A percentile compares a stretch with the other conserved stretches of the same genome.
Conservation (phyloP, 53 echinoderm and acorn worm genomes). For the Temnopleurus reevesii region DNA sequence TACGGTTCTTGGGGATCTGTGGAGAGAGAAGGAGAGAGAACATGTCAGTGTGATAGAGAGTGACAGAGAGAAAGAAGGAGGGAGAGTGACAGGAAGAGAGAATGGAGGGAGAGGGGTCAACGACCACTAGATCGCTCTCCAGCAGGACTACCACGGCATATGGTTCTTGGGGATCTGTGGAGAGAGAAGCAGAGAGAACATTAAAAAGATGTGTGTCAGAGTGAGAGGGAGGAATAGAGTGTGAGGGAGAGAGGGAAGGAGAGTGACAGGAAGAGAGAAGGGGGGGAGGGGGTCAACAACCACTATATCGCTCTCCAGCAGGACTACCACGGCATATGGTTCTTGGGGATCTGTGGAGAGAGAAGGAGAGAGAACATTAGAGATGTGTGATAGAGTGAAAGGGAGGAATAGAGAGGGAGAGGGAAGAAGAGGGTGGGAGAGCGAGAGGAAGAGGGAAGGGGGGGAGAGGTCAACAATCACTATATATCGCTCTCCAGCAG, state of each 20-base stretch:
- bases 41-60: too few species aligned
- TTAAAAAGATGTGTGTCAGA: too few species aligned
- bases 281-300: conserved; percentile 98
- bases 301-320: conserved; percentile 97
- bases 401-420: not conserved
- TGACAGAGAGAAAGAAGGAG: not conserved
- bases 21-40: not conserved
- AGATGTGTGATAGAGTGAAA: not conserved
- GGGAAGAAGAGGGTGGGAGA: not conserved
- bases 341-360: conserved; percentile 84
- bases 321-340: conserved; percentile 96
- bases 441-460: not conserved
- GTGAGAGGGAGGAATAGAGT: too few species aligned
- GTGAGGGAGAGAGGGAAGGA: not conserved
- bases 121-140: conserved; percentile 98
- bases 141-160: conserved; percentile 96
- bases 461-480: not conserved
- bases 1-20: conserved; percentile 97
- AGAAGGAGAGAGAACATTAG: not conserved
- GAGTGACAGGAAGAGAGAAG: conserved; percentile 62
- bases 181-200: not conserved
- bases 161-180: conserved; percentile 92
- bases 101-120: conserved; percentile 37
- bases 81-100: not conserved
- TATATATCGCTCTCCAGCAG: too few species aligned